Percentiles rank a stretch among this genome's conserved stretches.
phyloP scores from a whole-genome alignment of 1,140 invertebrate species.

The Contarinia nasturtii region DNA sequence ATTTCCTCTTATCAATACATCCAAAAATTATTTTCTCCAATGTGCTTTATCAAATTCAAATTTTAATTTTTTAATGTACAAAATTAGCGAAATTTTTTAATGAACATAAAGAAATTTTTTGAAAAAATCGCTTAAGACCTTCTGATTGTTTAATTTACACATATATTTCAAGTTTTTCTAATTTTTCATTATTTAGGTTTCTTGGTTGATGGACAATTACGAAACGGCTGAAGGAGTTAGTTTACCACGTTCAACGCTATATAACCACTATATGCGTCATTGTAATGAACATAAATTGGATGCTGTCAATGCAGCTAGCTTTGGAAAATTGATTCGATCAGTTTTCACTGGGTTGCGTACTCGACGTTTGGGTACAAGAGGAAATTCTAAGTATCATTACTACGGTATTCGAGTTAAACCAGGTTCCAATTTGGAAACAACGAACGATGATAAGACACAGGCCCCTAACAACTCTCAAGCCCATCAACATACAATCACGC shows the following conservation, averaged over 20 bases:
- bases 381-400: conserved; percentile 99
- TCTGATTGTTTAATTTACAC: conserved; percentile 19
- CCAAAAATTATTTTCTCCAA: too few species aligned
- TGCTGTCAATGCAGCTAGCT: conserved; percentile 96
- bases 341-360: conserved; percentile 93
- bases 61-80: too few species aligned
- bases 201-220: conserved; percentile 96
- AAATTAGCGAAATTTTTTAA: too few species aligned
- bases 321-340: conserved; percentile 95
- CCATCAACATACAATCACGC: background rate
- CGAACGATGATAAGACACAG: conserved; percentile 25
- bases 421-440: conserved; percentile 48
- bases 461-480: conserved; percentile 7
- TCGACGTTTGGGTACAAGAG: conserved; percentile 81
- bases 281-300: conserved; percentile 88
- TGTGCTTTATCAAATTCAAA: too few species aligned
- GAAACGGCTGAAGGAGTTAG: conserved; percentile 96
- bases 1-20: too few species aligned
- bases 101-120: too few species aligned
- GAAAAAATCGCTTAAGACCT: too few species aligned
- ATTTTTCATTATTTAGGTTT: conserved; percentile 42
- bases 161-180: background rate
- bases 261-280: conserved; percentile 90
- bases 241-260: conserved; percentile 85
- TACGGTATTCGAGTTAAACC: conserved; percentile 97